Evolutionary conservation across 2,888 invertebrate species (phyloP), one percentile per base, ranked within the genome.

Genomic region (Cremastobaeus sp.): DNA sequence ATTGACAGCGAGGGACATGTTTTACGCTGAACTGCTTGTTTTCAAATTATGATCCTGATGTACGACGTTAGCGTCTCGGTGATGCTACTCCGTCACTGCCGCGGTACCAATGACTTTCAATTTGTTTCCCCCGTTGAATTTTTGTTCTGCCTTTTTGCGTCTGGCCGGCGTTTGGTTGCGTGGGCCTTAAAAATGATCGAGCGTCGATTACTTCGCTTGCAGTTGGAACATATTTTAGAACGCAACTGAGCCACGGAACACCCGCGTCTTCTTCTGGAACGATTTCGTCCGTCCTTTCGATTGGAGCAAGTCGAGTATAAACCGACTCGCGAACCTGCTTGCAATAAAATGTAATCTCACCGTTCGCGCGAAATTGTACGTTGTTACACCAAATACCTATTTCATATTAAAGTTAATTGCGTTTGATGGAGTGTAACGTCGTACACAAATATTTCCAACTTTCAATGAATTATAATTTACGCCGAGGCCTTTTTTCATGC

Each of bases 41-140:
- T 54, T 59, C 48, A 30, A 37, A 62, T 68, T 54, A 74, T 48
- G 54, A 48, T 30, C 39, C 43, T 62, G 74, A 74, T 69, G 34
- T 64, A 68, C 64, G 54, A 59, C 52, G 66, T 59, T 50, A 30
- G 52, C 35, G 30, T 69, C 54, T 59, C 45, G 54, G 41, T 8
- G 28, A 21, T 11, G 30, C 41, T 41, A 37, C 55, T 66, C 37
- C 57, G 52, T 64, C 69, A 47, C 59, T 43, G 70, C 69, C 60
- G 66, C 41, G 43, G 15, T 62, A 75, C 57, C 74, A 71, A 66
- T 75, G 70, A 64, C 70, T 70, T 75, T 71, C 66, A 70, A 71
- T 75, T 71, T 71, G 71, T 75, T 66, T 52, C 52, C 62, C 39
- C 62, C 39, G 41, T 35, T 54, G 35, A 34, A 25, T 52, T 71